Conservation (phyloP, 2,888 invertebrate genomes). For the Autographa gamma region DNA sequence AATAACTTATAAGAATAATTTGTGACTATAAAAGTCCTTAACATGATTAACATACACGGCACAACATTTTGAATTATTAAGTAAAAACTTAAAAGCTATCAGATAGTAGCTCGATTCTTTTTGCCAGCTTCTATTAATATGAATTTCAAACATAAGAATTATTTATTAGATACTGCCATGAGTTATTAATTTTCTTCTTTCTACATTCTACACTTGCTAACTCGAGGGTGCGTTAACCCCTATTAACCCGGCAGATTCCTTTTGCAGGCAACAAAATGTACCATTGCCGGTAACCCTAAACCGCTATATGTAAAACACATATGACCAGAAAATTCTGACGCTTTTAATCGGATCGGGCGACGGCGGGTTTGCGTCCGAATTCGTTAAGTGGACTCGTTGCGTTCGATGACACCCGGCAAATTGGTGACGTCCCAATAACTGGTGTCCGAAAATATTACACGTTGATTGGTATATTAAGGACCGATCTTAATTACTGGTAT, state of each 20-base stretch:
- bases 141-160: too few species aligned
- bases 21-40: too few species aligned
- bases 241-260: background rate
- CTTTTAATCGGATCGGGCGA: constrained; percentile 49
- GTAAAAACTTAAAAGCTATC: too few species aligned
- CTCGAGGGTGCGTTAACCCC: background rate
- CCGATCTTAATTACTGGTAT: background rate
- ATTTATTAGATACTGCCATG: too few species aligned
- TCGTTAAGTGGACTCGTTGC: constrained; percentile 56
- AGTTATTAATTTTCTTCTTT: background rate
- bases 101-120: too few species aligned
- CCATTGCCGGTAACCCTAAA: constrained; percentile 1
- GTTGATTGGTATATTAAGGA: constrained; percentile 32
- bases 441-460: constrained; percentile 41
- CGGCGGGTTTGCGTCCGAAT: constrained; percentile 49
- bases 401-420: constrained; percentile 46
- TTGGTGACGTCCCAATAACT: constrained; percentile 52
- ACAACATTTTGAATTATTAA: too few species aligned
- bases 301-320: constrained; percentile 18
- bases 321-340: constrained; percentile 42
- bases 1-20: too few species aligned
- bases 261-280: background rate
- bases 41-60: too few species aligned
- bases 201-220: background rate
- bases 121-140: too few species aligned